Percentiles rank a stretch among this genome's conserved stretches.
Conservation (phyloP, 2,797 vertebrate species). For the Petrocephalus schoutedeni region DNA sequence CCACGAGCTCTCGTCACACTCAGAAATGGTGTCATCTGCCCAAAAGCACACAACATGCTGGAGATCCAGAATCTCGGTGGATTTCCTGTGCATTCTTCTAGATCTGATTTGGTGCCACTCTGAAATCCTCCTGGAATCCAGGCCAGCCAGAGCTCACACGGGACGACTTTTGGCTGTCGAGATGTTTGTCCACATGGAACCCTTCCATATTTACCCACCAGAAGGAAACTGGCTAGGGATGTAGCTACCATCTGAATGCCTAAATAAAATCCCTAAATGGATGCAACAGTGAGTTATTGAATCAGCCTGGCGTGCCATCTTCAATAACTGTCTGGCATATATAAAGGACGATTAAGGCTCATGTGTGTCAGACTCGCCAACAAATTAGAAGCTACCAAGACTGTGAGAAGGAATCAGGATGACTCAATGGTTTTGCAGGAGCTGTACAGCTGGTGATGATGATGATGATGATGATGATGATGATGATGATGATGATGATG, state of each 20-base stretch:
- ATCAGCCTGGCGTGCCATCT: neutral
- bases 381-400: neutral
- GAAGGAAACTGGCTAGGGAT: neutral
- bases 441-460: neutral
- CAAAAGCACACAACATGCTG: neutral
- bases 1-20: neutral
- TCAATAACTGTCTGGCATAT: conserved; percentile 7
- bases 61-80: neutral
- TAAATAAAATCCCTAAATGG: conserved; percentile 5
- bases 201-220: conserved; percentile 1
- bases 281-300: neutral
- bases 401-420: neutral
- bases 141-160: neutral
- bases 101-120: neutral
- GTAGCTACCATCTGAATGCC: neutral
- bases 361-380: neutral
- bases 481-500: neutral
- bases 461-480: neutral
- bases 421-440: neutral
- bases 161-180: neutral
- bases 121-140: neutral
- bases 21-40: neutral
- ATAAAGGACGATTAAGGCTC: neutral
- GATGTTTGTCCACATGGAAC: neutral
- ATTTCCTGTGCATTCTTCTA: neutral